These are phyloP conservation scores for Agrochola lychnidis DNA, from an alignment of 2,888 invertebrate genomes.

Conservation along the genomic window DNA sequence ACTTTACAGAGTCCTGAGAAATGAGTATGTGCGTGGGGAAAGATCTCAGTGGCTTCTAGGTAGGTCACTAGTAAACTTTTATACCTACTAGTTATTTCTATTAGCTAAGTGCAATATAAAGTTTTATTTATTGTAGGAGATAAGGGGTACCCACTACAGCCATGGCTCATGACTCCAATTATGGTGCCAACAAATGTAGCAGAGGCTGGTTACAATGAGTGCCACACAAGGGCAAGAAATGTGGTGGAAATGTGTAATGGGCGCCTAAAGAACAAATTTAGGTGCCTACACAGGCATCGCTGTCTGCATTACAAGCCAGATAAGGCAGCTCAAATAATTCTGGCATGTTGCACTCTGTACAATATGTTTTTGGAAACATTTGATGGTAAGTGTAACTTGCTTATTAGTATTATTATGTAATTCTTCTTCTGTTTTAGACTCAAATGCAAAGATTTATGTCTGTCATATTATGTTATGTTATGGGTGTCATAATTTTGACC, in stretches of 20 bases:
- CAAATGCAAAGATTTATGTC: too few species aligned
- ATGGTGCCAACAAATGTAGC: neutral
- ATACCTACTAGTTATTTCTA: neutral
- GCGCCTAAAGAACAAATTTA: neutral
- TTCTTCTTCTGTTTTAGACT: neutral
- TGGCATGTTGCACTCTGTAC: constrained; percentile 9
- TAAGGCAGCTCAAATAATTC: neutral
- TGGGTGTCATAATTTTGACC: too few species aligned
- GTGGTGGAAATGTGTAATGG: neutral
- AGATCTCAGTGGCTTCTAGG: neutral
- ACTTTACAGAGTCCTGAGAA: neutral
- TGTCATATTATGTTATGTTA: too few species aligned
- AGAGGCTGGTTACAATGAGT: neutral
- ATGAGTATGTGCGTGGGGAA: neutral
- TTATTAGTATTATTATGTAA: neutral
- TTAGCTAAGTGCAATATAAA: neutral
- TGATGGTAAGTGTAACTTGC: neutral
- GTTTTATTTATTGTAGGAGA: constrained; percentile 1
- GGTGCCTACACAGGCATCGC: neutral
- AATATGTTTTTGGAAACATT: constrained; percentile 8
- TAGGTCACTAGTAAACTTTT: constrained; percentile 1
- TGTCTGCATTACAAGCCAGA: neutral
- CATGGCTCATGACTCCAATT: constrained; percentile 20
- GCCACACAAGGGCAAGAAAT: neutral
- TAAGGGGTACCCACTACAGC: constrained; percentile 14